Evolutionary conservation across 1,140 invertebrate genomes (phyloP).

Genomic region (Drosophila pectinifera): DNA sequence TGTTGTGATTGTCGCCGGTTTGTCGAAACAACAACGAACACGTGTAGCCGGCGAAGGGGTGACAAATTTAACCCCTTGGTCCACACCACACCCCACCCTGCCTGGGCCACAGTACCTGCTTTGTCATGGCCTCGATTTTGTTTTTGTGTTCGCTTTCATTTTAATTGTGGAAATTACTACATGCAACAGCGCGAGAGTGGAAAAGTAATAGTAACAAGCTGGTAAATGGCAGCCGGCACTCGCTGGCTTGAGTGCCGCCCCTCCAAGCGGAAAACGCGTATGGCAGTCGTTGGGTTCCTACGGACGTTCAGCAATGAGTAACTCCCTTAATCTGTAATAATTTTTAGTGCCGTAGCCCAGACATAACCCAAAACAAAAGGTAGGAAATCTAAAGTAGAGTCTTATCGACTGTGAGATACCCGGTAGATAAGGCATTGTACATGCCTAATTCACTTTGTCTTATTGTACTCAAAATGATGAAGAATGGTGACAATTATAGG

Average conservation of each 20-base stretch:
- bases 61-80: constrained; percentile 22
- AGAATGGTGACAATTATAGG: too few relatives aligned
- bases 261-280: constrained; percentile 11
- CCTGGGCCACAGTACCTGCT: constrained; percentile 21
- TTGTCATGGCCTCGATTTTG: constrained; percentile 53
- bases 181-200: constrained; percentile 32
- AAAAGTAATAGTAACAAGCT: constrained; percentile 43
- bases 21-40: constrained; percentile 53
- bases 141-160: constrained; percentile 47
- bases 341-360: background rate
- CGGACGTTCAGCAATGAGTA: background rate
- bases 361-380: too few relatives aligned
- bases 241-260: constrained; percentile 30
- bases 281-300: constrained; percentile 3
- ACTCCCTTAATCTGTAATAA: background rate
- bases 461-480: too few relatives aligned
- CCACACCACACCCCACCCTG: background rate
- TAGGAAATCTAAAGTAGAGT: too few relatives aligned
- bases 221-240: constrained; percentile 31
- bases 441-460: too few relatives aligned
- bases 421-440: too few relatives aligned
- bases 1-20: constrained; percentile 77
- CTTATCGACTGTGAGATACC: too few relatives aligned
- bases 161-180: constrained; percentile 77
- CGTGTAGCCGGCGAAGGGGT: constrained; percentile 34